Base-by-base conservation (phyloP, 2,797 vertebrate genomes). In the Erethizon dorsatum region DNA sequence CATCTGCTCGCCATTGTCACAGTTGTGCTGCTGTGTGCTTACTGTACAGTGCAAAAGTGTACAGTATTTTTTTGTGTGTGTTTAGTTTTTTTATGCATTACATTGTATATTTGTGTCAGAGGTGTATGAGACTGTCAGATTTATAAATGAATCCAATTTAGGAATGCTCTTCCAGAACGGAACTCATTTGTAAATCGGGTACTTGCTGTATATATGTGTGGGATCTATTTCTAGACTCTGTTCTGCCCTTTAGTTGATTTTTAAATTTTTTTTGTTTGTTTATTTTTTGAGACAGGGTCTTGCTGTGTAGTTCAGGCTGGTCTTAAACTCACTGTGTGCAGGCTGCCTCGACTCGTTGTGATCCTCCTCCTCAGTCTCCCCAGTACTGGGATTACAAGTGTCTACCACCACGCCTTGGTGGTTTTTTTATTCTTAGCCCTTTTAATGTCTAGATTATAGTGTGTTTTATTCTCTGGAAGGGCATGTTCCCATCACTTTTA, bases 401-500 rank as follows among this genome's bases (percentile, higher is more conserved):
- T 17, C 12, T 67, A n/a, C 65, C 14, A 67, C 31, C 14, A 65
- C 1, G 31, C 33, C 65, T 7, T 41, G 14, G 33, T 45, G 20
- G n/a, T 22, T 45, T 73, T 37, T 41, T 45, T 45, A 83, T 94
- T 93, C 57, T 91, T 83, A 91, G 73, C 41, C 11, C 52, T 71
- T 88, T 93, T 90, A 83, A 47, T 56, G 7, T 79, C 26, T 88
- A n/a, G 9, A 31, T 90, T 78, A 50, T 79, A 77, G 17, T 90
- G 20, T 75, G 12, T 84, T 80, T 80, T 85, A 75, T 54, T 91
- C 12, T 61, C 79, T 97, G 71, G 28, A 63, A 93, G 12, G 47
- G 15, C 33, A 93, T 41, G 45, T 94, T 88, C 50, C 20, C 14
- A 79, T 94, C 31, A 67, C 1, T 90, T 87, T 85, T 77, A 57